These are phyloP conservation scores for Endotricha flammealis DNA, from an alignment of 2,888 invertebrate species.

Conservation along the genomic window DNA sequence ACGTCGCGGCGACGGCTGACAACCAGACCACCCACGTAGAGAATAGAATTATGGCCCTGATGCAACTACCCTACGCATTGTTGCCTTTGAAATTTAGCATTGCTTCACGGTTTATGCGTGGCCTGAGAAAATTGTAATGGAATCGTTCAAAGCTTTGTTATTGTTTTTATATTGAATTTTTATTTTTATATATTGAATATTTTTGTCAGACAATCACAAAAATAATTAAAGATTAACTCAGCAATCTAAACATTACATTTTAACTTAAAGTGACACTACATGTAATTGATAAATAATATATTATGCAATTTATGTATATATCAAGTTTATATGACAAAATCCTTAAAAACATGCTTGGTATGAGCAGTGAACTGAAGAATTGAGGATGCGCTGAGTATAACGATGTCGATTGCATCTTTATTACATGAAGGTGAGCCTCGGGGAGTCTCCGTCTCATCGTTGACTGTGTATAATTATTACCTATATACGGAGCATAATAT, in stretches of 20 bases:
- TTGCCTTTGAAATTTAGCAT: constrained; percentile 24
- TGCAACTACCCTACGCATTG: constrained; percentile 39
- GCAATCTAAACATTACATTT: no score
- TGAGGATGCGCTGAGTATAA: no score
- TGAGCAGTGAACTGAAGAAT: no score
- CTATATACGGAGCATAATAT: constrained; percentile 1
- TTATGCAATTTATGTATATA: no score
- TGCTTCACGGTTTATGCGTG: constrained; percentile 28
- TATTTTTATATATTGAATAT: no score
- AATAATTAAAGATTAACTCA: no score
- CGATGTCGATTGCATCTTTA: constrained; percentile 12
- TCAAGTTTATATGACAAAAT: no score
- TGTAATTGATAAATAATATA: no score
- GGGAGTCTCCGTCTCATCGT: neutral
- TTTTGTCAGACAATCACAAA: no score
- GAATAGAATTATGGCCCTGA: constrained; percentile 32
- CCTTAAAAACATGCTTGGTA: no score
- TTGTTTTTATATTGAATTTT: no score
- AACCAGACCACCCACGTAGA: constrained; percentile 64
- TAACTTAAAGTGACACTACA: no score
- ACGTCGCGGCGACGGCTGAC: constrained; percentile 58
- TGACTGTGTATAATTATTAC: constrained; percentile 6
- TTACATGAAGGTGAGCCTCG: constrained; percentile 5
- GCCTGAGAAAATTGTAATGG: constrained; percentile 31
- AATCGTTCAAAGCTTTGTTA: neutral